Conservation (phyloP, 2,113 vertebrate genomes). For the Xenotilapia leptura region DNA sequence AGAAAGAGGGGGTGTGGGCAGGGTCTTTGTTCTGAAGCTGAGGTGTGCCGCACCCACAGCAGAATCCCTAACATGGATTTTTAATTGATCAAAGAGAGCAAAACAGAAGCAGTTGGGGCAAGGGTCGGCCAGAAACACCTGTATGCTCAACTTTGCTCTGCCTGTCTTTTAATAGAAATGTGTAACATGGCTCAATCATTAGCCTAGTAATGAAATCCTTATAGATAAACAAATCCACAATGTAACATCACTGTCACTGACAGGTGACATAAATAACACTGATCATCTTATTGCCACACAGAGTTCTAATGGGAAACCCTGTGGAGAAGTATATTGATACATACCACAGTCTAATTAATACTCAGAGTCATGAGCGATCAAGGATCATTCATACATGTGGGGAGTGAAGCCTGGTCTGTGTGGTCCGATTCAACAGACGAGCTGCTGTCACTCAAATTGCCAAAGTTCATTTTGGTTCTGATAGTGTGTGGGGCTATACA, state of each 20-base stretch:
- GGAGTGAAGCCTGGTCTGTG: fast-evolving
- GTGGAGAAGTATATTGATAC: not conserved
- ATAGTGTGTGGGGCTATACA: not conserved
- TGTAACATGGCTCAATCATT: not conserved
- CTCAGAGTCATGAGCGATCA: fast-evolving
- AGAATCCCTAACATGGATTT: conserved; percentile 3
- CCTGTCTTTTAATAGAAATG: not conserved
- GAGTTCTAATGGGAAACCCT: not conserved
- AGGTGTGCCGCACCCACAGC: not conserved
- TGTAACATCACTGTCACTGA: not conserved
- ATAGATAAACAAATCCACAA: not conserved
- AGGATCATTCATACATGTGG: not conserved
- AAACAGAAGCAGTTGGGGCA: not conserved
- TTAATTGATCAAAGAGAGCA: conserved; percentile 36
- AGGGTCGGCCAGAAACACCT: conserved; percentile 3
- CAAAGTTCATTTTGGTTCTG: not conserved
- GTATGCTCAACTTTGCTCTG: not conserved
- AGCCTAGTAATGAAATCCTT: not conserved
- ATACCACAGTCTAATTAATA: not conserved
- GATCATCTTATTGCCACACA: not conserved
- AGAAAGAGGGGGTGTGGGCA: not conserved
- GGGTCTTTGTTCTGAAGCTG: conserved; percentile 9
- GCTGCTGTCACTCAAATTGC: not conserved
- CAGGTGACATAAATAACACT: not conserved
- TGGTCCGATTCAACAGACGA: fast-evolving